A percentile compares a stretch with the other conserved stretches of the same genome.
phyloP scores from a whole-genome alignment of 2,113 vertebrate species.

The Triplophysa siluroides region DNA sequence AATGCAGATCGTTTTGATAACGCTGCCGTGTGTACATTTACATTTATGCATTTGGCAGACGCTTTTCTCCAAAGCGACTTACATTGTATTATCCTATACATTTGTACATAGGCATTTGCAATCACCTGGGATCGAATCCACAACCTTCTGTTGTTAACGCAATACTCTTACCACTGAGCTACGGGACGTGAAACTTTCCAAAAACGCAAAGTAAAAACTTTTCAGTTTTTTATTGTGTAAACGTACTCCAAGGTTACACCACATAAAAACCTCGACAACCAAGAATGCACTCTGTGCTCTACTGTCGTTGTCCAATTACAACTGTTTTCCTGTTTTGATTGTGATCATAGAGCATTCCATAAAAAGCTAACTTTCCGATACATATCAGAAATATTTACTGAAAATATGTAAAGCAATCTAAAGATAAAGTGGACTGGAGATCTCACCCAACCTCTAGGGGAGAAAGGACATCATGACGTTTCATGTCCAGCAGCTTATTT shows the following conservation, averaged over 20 bases:
- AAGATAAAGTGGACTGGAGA: neutral
- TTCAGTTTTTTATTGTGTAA: too few relatives aligned
- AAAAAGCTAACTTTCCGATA: neutral
- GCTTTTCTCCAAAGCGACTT: too few relatives aligned
- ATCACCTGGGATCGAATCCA: too few relatives aligned
- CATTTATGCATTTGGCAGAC: too few relatives aligned
- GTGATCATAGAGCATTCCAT: neutral
- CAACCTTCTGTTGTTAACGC: too few relatives aligned
- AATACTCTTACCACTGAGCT: too few relatives aligned
- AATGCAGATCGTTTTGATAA: too few relatives aligned
- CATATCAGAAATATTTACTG: neutral
- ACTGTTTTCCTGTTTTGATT: neutral
- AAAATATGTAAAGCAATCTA: slow-evolving; percentile 12
- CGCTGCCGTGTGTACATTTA: too few relatives aligned
- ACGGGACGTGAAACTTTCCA: too few relatives aligned
- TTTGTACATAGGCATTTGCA: too few relatives aligned
- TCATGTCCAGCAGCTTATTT: neutral
- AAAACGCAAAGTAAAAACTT: too few relatives aligned
- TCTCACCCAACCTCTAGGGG: slow-evolving; percentile 34
- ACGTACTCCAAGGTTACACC: neutral
- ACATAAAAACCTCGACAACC: neutral
- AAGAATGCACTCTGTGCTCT: neutral
- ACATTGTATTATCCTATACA: too few relatives aligned
- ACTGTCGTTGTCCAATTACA: neutral
- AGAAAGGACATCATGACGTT: slow-evolving; percentile 6